Percentiles rank a stretch among this genome's conserved stretches.
Evolutionary conservation across 2,888 invertebrate genomes (phyloP).

Genomic region (Lasioglossum pauxillum): DNA sequence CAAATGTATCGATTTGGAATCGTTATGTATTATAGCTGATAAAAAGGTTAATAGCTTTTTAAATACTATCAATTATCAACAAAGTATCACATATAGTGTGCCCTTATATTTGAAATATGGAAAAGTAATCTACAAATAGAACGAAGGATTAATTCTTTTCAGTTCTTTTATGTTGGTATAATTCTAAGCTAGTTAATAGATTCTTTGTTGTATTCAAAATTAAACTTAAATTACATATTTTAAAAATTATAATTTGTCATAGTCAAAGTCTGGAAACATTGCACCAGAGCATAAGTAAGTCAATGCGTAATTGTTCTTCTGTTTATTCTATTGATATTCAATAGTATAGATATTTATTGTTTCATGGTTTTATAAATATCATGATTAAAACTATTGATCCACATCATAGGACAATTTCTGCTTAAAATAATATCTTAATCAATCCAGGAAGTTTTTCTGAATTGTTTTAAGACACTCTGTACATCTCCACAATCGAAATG

Average conservation of each 20-base stretch:
- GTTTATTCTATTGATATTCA: neutral
- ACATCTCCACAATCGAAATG: neutral
- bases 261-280: neutral
- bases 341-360: neutral
- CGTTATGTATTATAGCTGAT: constrained; percentile 96
- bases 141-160: neutral
- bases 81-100: neutral
- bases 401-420: too few species aligned
- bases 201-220: too few species aligned
- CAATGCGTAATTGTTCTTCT: neutral
- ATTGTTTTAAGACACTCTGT: neutral
- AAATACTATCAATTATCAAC: neutral
- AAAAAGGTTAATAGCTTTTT: constrained; percentile 88
- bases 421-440: too few species aligned
- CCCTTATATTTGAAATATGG: neutral
- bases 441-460: too few species aligned
- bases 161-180: too few species aligned
- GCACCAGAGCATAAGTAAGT: neutral
- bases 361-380: neutral
- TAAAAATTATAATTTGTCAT: neutral
- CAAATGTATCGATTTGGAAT: constrained; percentile 95
- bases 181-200: too few species aligned
- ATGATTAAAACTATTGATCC: neutral
- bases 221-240: neutral
- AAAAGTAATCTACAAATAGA: neutral